Percentiles rank a stretch among this genome's conserved stretches.
Conservation (phyloP, 2,113 vertebrate species). For the Gambusia affinis region DNA sequence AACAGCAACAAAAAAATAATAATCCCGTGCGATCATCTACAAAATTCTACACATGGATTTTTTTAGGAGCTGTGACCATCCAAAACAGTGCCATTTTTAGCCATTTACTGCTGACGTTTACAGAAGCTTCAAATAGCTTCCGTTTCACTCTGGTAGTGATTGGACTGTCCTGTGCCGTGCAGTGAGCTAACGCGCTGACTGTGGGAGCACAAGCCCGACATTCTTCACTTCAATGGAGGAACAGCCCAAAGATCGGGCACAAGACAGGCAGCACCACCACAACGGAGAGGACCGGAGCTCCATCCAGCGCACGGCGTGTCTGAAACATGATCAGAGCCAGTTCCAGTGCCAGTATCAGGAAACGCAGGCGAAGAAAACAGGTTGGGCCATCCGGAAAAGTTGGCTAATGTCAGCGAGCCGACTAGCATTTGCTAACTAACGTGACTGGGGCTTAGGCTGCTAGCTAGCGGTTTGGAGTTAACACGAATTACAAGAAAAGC, state of each 20-base stretch:
- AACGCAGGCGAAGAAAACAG: conserved; percentile 84
- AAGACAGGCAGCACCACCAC: conserved; percentile 66
- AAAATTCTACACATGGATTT: conserved; percentile 19
- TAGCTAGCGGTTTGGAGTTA: background rate
- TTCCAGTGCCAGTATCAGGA: conserved; percentile 79
- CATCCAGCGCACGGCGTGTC: conserved; percentile 47
- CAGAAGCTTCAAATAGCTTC: conserved; percentile 77
- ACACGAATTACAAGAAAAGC: background rate
- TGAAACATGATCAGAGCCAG: conserved; percentile 80
- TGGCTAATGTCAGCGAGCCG: conserved; percentile 73
- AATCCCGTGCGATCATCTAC: background rate
- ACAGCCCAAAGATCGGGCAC: conserved; percentile 79
- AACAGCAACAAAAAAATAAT: background rate
- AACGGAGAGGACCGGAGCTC: conserved; percentile 67
- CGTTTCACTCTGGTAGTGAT: conserved; percentile 73
- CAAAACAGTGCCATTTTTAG: conserved; percentile 74
- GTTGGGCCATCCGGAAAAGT: conserved; percentile 67
- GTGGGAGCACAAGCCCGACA: conserved; percentile 55
- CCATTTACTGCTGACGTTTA: conserved; percentile 76
- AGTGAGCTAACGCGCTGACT: conserved; percentile 57
- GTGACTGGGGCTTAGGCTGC: background rate
- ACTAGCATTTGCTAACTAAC: conserved; percentile 57
- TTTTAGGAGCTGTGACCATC: conserved; percentile 53
- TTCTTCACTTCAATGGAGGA: conserved; percentile 79
- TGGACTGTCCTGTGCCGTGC: conserved; percentile 61